Conservation (phyloP, 2,113 vertebrate species). For the Aspidoscelis tigris region DNA sequence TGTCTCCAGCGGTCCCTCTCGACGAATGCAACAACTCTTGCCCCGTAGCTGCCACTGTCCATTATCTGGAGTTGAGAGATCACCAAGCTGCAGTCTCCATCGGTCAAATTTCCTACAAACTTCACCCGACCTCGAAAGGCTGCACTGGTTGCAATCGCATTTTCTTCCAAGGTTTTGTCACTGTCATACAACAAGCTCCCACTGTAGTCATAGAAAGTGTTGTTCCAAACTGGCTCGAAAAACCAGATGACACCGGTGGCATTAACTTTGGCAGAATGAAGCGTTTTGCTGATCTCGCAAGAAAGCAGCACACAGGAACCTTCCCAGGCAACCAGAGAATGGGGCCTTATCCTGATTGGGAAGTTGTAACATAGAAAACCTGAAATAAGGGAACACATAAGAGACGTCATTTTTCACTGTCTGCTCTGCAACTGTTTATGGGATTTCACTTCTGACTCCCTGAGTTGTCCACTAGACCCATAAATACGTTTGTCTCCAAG, state of each 20-base stretch:
- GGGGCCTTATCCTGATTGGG: background rate
- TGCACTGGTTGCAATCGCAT: background rate
- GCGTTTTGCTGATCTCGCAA: background rate
- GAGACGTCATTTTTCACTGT: background rate
- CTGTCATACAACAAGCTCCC: conserved; percentile 5
- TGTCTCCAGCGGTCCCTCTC: background rate
- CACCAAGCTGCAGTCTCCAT: background rate
- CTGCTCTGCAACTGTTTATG: background rate
- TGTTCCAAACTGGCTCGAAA: background rate
- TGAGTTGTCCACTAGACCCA: background rate
- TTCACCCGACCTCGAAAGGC: background rate
- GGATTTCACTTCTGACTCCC: background rate
- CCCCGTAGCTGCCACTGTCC: background rate
- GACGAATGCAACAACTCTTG: background rate
- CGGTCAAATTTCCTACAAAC: background rate
- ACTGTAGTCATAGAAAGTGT: background rate
- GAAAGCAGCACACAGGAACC: conserved; percentile 23
- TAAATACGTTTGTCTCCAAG: background rate
- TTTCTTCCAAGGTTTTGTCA: background rate
- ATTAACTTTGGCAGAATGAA: background rate
- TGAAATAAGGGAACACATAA: background rate
- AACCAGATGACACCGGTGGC: conserved; percentile 2
- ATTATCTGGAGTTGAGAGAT: background rate
- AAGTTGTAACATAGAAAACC: background rate
- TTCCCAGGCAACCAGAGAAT: background rate